These are phyloP conservation scores for Potamilus streckersoni DNA, from an alignment of 1,140 invertebrate genomes.

Conservation along the genomic window DNA sequence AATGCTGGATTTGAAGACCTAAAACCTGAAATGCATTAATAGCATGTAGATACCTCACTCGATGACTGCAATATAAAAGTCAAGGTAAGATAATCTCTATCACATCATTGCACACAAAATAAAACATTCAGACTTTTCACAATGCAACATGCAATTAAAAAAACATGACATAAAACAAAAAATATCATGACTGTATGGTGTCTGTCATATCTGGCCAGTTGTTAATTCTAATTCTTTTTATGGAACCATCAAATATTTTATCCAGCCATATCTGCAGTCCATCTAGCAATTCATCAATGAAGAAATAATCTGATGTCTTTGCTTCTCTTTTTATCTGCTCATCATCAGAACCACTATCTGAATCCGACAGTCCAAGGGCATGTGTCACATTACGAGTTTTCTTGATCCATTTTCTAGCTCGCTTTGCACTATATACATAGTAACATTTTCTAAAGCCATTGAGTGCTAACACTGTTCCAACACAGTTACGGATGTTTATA, in stretches of 20 bases:
- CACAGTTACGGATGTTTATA: slow-evolving; percentile 96
- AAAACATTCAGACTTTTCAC: too few relatives aligned
- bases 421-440: slow-evolving; percentile 97
- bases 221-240: slow-evolving; percentile 93
- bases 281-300: slow-evolving; percentile 84
- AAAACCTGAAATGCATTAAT: too few relatives aligned
- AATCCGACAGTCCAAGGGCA: slow-evolving; percentile 36
- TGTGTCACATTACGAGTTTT: slow-evolving; percentile 28
- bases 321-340: slow-evolving; percentile 23
- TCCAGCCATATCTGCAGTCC: slow-evolving; percentile 97
- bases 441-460: slow-evolving; percentile 98
- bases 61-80: too few relatives aligned
- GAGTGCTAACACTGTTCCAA: slow-evolving; percentile 95
- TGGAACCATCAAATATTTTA: slow-evolving; percentile 93
- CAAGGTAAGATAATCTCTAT: too few relatives aligned
- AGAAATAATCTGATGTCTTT: slow-evolving; percentile 44
- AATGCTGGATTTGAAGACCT: too few relatives aligned
- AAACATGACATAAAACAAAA: too few relatives aligned
- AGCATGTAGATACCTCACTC: too few relatives aligned
- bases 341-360: slow-evolving; percentile 40
- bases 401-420: slow-evolving; percentile 39
- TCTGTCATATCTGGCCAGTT: slow-evolving; percentile 84
- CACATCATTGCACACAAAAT: too few relatives aligned
- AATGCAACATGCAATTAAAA: too few relatives aligned
- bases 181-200: too few relatives aligned